Evolutionary conservation across 2,888 invertebrate genomes (phyloP).

Genomic region (Phasia obesa): DNA sequence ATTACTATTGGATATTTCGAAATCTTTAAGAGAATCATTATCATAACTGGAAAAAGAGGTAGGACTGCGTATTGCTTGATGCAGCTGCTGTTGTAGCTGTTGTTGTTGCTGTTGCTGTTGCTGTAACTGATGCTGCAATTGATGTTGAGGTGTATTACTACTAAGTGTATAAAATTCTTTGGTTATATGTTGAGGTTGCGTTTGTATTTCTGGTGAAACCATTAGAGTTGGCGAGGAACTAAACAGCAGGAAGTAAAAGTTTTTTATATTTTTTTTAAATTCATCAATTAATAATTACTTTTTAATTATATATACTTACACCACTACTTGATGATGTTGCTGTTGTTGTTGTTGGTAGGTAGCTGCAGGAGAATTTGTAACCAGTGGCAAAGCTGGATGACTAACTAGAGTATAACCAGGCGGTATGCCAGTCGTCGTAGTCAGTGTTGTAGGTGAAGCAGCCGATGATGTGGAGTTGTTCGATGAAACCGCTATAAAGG

Average conservation of each 20-base stretch:
- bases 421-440: slow-evolving; percentile 58
- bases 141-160: slow-evolving; percentile 71
- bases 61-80: slow-evolving; percentile 79
- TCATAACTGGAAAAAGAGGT: slow-evolving; percentile 82
- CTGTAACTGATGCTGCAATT: slow-evolving; percentile 60
- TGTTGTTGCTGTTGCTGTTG: slow-evolving; percentile 42
- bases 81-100: slow-evolving; percentile 63
- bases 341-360: slow-evolving; percentile 59
- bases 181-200: slow-evolving; percentile 73
- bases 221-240: slow-evolving; percentile 75
- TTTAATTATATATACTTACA: slow-evolving; percentile 66
- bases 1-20: slow-evolving; percentile 76
- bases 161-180: slow-evolving; percentile 73
- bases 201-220: slow-evolving; percentile 75
- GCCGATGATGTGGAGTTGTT: slow-evolving; percentile 66
- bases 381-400: slow-evolving; percentile 64
- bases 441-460: slow-evolving; percentile 57
- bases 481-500: slow-evolving; percentile 73
- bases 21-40: slow-evolving; percentile 83
- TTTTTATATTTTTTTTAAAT: not conserved
- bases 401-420: slow-evolving; percentile 61
- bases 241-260: not conserved
- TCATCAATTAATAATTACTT: not conserved
- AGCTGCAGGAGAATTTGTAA: slow-evolving; percentile 46
- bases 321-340: slow-evolving; percentile 71